Evolutionary conservation across 2,113 vertebrate genomes (phyloP).

Genomic region (Diadophis punctatus): DNA sequence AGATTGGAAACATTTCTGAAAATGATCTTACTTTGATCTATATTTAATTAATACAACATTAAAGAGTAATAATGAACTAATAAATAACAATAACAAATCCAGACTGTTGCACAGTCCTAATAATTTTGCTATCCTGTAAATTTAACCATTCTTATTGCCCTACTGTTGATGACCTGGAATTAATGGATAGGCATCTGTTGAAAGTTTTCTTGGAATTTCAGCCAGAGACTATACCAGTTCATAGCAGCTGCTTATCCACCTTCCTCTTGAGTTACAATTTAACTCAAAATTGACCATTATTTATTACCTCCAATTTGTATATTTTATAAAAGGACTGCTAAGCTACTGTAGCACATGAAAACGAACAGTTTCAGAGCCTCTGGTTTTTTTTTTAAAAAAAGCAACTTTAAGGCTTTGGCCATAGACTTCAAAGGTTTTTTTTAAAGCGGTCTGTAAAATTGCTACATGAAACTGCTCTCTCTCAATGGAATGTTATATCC

Average conservation of each 20-base stretch:
- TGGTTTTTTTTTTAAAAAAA: not conserved
- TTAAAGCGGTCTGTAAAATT: conserved; percentile 5
- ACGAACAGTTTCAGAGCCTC: not conserved
- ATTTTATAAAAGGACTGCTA: not conserved
- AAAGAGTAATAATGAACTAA: not conserved
- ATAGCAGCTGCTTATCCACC: not conserved
- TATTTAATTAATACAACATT: not conserved
- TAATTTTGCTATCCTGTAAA: not conserved
- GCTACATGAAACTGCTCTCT: not conserved
- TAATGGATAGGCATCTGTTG: not conserved
- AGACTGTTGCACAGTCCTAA: not conserved
- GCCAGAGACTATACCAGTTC: not conserved
- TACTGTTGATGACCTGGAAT: not conserved
- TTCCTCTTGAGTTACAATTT: not conserved
- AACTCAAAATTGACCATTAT: not conserved
- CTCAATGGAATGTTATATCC: not conserved
- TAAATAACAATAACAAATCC: not conserved
- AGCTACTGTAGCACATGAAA: not conserved
- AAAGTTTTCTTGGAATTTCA: not conserved
- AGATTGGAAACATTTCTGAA: not conserved
- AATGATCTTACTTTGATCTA: not conserved
- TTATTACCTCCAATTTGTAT: not conserved
- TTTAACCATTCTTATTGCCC: not conserved
- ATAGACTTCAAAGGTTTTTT: not conserved
- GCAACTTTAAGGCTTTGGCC: not conserved